A percentile compares a stretch with the other conserved stretches of the same genome.
Evolutionary conservation across 1,140 invertebrate genomes (phyloP).

Genomic region (Acromyrmex charruanus): DNA sequence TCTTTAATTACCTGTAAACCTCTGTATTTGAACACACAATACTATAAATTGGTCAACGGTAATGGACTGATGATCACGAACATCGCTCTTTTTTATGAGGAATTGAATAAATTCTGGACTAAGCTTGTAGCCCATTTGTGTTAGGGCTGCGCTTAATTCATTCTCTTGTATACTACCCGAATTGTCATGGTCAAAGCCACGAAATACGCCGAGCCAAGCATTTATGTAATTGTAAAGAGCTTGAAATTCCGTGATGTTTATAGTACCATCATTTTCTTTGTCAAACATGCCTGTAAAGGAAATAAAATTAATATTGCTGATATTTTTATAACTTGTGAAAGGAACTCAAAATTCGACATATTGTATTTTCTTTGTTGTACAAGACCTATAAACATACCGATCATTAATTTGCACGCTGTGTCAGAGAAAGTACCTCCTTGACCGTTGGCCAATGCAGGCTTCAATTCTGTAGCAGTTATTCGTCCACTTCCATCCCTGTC

Average conservation of each 20-base stretch:
- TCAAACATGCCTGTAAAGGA: constrained; percentile 93
- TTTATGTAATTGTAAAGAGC: constrained; percentile 96
- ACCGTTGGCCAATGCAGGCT: constrained; percentile 94
- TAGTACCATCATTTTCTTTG: constrained; percentile 93
- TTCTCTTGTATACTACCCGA: constrained; percentile 94
- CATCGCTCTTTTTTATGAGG: constrained; percentile 90
- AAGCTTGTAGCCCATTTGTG: constrained; percentile 96
- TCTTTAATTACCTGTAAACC: constrained; percentile 88
- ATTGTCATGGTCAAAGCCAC: constrained; percentile 93
- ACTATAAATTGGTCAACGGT: constrained; percentile 96
- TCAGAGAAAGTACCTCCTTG: constrained; percentile 95
- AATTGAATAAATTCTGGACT: constrained; percentile 92
- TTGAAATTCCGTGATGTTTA: constrained; percentile 95
- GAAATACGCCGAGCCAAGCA: constrained; percentile 94
- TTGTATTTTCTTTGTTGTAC: background rate
- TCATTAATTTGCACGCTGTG: constrained; percentile 95
- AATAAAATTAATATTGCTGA: background rate
- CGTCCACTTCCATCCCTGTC: constrained; percentile 94
- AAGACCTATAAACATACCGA: constrained; percentile 88
- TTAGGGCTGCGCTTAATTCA: constrained; percentile 92
- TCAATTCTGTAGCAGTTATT: constrained; percentile 93
- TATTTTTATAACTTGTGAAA: constrained; percentile 15
- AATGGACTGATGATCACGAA: constrained; percentile 88
- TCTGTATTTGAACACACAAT: constrained; percentile 94
- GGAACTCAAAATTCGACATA: background rate